Conservation (phyloP, 2,888 invertebrate genomes). For the Diogma glabrata region DNA sequence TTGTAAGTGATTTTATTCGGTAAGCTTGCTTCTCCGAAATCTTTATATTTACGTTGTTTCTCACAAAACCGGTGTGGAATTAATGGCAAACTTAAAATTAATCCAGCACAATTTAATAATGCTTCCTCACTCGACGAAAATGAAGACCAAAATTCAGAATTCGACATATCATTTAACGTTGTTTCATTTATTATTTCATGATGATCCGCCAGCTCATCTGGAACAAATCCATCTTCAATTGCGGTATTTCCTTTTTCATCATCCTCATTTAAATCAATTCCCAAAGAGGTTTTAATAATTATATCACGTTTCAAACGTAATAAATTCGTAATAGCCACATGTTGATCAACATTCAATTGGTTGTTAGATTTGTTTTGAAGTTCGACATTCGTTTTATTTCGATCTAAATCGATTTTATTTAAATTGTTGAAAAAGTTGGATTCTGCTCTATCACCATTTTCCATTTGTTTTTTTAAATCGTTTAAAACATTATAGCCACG, state of each 20-base stretch:
- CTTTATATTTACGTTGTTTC: slow-evolving; percentile 32
- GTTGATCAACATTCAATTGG: not conserved
- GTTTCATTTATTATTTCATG: slow-evolving; percentile 53
- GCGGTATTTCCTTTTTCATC: slow-evolving; percentile 49
- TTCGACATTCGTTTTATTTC: not conserved
- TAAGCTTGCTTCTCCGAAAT: slow-evolving; percentile 41
- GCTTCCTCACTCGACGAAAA: slow-evolving; percentile 73
- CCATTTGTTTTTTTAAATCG: slow-evolving; percentile 40
- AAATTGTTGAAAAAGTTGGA: too few species aligned
- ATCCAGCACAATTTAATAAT: slow-evolving; percentile 57
- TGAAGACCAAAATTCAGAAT: slow-evolving; percentile 70
- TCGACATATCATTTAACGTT: slow-evolving; percentile 54
- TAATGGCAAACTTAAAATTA: slow-evolving; percentile 58
- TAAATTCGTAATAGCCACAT: slow-evolving; percentile 20
- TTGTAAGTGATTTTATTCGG: slow-evolving; percentile 56
- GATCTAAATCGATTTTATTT: too few species aligned
- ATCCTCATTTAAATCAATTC: slow-evolving; percentile 41
- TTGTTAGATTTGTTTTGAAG: not conserved
- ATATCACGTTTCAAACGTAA: slow-evolving; percentile 39
- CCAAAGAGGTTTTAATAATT: slow-evolving; percentile 39
- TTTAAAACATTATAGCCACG: slow-evolving; percentile 44
- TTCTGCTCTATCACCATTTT: too few species aligned
- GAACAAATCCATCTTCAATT: slow-evolving; percentile 48
- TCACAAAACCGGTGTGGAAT: slow-evolving; percentile 50
- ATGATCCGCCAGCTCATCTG: slow-evolving; percentile 54